Evolutionary conservation across 2,797 vertebrate species (phyloP).

Genomic region (Poeciliopsis paucimaculata): DNA sequence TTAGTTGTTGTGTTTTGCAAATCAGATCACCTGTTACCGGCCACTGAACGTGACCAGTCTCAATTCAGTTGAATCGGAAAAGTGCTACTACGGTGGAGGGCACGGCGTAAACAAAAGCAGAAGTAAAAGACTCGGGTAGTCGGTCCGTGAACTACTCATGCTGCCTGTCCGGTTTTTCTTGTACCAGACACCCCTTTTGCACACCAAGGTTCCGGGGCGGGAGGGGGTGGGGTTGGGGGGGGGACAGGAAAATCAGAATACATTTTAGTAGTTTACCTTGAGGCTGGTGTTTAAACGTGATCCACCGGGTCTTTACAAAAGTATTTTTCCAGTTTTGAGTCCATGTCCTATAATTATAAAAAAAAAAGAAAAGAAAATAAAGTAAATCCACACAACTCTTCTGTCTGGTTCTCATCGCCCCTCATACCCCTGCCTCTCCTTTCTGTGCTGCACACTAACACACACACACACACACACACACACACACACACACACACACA

Average conservation of each 20-base stretch:
- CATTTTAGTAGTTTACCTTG: conserved; percentile 58
- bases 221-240: too few species aligned
- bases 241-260: conserved; percentile 4
- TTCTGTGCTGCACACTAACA: conserved; percentile 41
- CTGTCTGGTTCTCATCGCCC: conserved; percentile 39
- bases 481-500: conserved; percentile 31
- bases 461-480: conserved; percentile 26
- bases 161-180: conserved; percentile 36
- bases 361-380: conserved; percentile 36
- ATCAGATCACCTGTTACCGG: conserved; percentile 72
- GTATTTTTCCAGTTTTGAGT: conserved; percentile 33
- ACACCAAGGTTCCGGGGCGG: conserved; percentile 3
- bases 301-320: conserved; percentile 34
- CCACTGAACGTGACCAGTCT: conserved; percentile 30
- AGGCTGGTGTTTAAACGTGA: conserved; percentile 16
- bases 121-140: conserved; percentile 54
- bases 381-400: conserved; percentile 58
- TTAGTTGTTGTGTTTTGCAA: conserved; percentile 47
- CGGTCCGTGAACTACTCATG: conserved; percentile 56
- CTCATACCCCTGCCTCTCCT: conserved; percentile 48
- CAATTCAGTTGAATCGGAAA: conserved; percentile 21
- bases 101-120: conserved; percentile 75
- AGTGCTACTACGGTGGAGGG: conserved; percentile 36
- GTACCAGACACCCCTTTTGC: conserved; percentile 4
- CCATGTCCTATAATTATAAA: conserved; percentile 22